Conservation (phyloP, 2,888 invertebrate species). For the Caenorhabditis virilis region DNA sequence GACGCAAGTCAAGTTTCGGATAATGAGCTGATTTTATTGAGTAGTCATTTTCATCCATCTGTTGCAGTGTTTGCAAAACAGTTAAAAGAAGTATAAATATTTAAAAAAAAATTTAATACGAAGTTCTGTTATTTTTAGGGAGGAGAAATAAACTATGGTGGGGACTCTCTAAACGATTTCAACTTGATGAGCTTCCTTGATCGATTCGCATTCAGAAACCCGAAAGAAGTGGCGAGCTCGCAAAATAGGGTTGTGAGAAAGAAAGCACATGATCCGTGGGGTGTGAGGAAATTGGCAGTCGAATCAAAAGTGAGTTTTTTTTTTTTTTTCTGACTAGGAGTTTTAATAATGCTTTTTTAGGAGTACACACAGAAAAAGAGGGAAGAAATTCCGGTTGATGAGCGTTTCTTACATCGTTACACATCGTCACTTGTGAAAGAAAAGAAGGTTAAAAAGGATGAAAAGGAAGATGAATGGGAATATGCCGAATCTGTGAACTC, state of each 20-base stretch:
- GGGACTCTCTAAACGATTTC: constrained; percentile 92
- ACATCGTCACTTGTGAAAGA: constrained; percentile 46
- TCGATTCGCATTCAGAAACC: constrained; percentile 91
- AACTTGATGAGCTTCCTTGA: constrained; percentile 88
- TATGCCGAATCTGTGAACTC: constrained; percentile 79
- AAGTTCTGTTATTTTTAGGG: constrained; percentile 66
- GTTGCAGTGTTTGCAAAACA: constrained; percentile 85
- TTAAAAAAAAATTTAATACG: too few species aligned
- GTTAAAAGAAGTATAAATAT: constrained; percentile 78
- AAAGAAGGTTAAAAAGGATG: constrained; percentile 34
- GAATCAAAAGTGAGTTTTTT: constrained; percentile 44
- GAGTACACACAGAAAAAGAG: constrained; percentile 57
- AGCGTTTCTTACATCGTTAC: constrained; percentile 79
- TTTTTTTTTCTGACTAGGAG: not conserved
- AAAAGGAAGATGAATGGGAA: constrained; percentile 73
- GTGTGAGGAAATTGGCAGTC: constrained; percentile 52
- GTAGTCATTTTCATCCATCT: constrained; percentile 86
- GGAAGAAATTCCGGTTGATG: constrained; percentile 83
- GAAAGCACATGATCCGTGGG: constrained; percentile 55
- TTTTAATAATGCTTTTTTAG: constrained; percentile 37
- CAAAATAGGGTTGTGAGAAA: constrained; percentile 32
- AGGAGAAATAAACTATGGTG: constrained; percentile 76
- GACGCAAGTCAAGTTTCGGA: constrained; percentile 79
- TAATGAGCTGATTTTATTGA: constrained; percentile 79
- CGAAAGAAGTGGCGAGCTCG: constrained; percentile 69